Conservation (phyloP, 2,113 vertebrate genomes). For the Galeopterus variegatus region DNA sequence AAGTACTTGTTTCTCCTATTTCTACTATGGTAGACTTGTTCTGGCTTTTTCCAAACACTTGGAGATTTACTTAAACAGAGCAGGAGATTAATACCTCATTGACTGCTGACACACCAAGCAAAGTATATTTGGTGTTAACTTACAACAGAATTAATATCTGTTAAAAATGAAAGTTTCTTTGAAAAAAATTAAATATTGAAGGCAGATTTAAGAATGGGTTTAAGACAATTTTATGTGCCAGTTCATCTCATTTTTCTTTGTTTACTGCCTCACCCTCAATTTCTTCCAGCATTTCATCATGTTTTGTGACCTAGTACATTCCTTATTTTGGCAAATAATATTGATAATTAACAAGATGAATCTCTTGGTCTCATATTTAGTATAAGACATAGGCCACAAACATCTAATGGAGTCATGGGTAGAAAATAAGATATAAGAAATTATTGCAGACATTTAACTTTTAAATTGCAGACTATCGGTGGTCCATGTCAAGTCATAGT, state of each 20-base stretch:
- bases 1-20: constrained; percentile 4
- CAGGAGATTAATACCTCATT: not conserved
- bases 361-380: constrained; percentile 81
- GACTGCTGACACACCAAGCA: constrained; percentile 6
- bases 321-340: constrained; percentile 64
- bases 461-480: constrained; percentile 98
- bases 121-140: constrained; percentile 54
- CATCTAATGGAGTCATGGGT: constrained; percentile 88
- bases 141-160: not conserved
- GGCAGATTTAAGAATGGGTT: constrained; percentile 54
- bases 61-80: constrained; percentile 15
- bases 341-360: constrained; percentile 81
- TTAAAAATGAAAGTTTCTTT: constrained; percentile 54
- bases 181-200: not conserved
- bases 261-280: constrained; percentile 63
- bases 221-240: constrained; percentile 55
- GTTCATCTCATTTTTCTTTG: constrained; percentile 67
- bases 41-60: not conserved
- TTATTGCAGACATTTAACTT: constrained; percentile 94
- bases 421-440: constrained; percentile 89
- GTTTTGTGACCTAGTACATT: constrained; percentile 70
- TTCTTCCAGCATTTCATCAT: constrained; percentile 70
- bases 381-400: constrained; percentile 83
- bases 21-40: not conserved
- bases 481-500: constrained; percentile 98